Percentiles rank a stretch among this genome's conserved stretches.
phyloP scores from a whole-genome alignment of 2,888 invertebrate species.

The Phortica magna region DNA sequence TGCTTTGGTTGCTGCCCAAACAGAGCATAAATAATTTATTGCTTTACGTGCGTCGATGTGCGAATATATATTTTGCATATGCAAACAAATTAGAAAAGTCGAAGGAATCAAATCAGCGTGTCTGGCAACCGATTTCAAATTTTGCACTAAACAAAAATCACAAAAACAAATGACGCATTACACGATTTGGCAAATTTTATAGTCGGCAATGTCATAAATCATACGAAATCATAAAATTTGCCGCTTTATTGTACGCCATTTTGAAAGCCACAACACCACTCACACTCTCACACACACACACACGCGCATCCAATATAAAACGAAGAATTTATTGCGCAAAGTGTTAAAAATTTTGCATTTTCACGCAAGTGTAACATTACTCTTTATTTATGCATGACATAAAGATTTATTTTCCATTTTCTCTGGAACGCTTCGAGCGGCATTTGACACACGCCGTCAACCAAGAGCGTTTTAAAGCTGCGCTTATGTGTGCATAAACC shows the following conservation, averaged over 20 bases:
- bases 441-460: background rate
- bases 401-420: constrained; percentile 10
- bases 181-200: too few relatives aligned
- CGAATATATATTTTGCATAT: background rate
- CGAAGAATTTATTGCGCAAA: background rate
- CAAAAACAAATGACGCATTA: too few relatives aligned
- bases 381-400: constrained; percentile 4
- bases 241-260: background rate
- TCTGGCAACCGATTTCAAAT: too few relatives aligned
- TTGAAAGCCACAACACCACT: background rate
- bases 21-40: constrained; percentile 54
- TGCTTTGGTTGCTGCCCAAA: constrained; percentile 39
- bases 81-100: constrained; percentile 18
- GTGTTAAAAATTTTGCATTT: constrained; percentile 3
- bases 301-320: too few relatives aligned
- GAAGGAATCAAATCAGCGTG: background rate
- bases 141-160: too few relatives aligned
- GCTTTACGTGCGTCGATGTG: constrained; percentile 51
- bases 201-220: too few relatives aligned
- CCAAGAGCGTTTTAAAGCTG: constrained; percentile 42
- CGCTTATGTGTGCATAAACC: constrained; percentile 26
- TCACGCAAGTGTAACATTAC: background rate
- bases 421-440: background rate
- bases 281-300: background rate
- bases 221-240: background rate